phyloP scores from a whole-genome alignment of 2,113 vertebrate genomes.

The Nothocercus julius region DNA sequence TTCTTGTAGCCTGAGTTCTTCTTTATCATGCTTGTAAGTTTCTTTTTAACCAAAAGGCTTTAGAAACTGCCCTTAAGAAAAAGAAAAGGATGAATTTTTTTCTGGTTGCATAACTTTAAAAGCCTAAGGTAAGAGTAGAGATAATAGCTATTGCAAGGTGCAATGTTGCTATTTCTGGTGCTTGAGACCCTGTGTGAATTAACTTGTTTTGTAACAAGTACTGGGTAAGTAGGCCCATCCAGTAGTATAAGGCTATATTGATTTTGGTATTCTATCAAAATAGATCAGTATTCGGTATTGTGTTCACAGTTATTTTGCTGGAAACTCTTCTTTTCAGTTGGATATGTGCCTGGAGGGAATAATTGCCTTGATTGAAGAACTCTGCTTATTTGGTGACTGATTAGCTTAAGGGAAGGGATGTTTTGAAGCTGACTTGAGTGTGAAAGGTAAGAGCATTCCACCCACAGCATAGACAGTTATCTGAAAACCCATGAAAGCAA shows the following conservation, averaged over 20 bases:
- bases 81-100: fast-evolving
- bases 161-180: fast-evolving
- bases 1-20: too few species aligned
- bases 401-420: not conserved
- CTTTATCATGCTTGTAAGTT: too few species aligned
- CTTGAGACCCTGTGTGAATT: fast-evolving
- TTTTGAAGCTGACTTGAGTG: not conserved
- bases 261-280: not conserved
- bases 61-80: fast-evolving
- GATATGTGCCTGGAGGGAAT: not conserved
- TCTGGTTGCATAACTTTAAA: too few species aligned
- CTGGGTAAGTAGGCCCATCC: not conserved
- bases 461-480: not conserved
- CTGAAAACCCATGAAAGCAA: not conserved
- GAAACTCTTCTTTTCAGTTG: not conserved
- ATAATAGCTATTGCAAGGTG: too few species aligned
- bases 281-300: too few species aligned
- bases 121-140: too few species aligned
- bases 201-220: not conserved
- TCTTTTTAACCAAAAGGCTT: too few species aligned
- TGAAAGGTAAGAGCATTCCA: not conserved
- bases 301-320: too few species aligned
- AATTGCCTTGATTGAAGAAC: not conserved
- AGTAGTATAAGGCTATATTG: not conserved
- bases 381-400: not conserved